Evolutionary conservation across 2,113 vertebrate species (phyloP), one percentile per base, ranked within the genome.

Genomic region (Hippopotamus amphibius): DNA sequence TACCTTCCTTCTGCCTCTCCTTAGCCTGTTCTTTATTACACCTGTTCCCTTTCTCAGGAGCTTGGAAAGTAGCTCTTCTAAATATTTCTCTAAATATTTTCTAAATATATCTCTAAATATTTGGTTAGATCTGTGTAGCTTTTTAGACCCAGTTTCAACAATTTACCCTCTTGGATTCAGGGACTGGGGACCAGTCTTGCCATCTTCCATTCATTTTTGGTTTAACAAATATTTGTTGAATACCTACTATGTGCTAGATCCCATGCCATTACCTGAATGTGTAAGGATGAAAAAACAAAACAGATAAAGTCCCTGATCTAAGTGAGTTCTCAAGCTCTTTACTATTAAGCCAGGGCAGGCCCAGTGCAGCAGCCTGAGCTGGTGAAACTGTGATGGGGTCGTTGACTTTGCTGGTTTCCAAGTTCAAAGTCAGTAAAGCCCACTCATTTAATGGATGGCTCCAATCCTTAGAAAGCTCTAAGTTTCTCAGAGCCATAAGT

Each of bases 1-100:
- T 74, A 50, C 6, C 37, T 15, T n/a, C 33, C 17, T 53, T 55
- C 12, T 71, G 15, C 8, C 46, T 88, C 13, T 66, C 30, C 69
- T n/a, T 12, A 46, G 8, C 48, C 53, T 90, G 3, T 81, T 76
- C 55, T 69, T 59, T 55, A 74, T 95, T 65, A 55, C 16, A 48
- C 16, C 7, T 8, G 0, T 57, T 81, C 61, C 50, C 77, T 94
- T 93, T 63, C 50, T 79, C n/a, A 19, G 89, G 63, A 84, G 43
- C 69, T 90, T 90, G 16, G 57, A 74, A 80, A 80, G 55, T 14
- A 71, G 28, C 33, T 90, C 79, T 77, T 77, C 4, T 59, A 93
- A 93, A 69, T 63, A 80, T 85, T 97, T 88, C 80, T 72, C 33
- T 81, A 72, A 92, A 82, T 82, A 59, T 82, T 76, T 82, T 77